Base-by-base conservation (phyloP, 2,113 vertebrate species). In the Chaenogobius annularis region DNA sequence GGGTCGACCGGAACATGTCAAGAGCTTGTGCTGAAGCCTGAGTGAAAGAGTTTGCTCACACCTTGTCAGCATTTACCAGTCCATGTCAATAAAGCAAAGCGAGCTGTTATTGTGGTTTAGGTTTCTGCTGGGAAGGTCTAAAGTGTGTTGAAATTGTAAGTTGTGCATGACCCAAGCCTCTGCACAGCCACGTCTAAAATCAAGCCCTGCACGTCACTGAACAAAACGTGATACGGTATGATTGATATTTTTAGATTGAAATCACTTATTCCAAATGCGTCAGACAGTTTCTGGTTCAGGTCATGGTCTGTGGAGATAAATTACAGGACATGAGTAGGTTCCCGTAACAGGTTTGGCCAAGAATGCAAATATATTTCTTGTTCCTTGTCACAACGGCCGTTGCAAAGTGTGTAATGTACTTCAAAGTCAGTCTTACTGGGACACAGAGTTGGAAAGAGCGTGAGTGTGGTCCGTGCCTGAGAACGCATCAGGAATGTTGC, bases 401-500 rank as follows among this genome's bases (percentile, higher is more conserved):
- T 6, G 19, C 19, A 20, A 20, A 54, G 8, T n/a, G 19, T 54
- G 50, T 20, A 54, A 54, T 54, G 50, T 50, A 6, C 47, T 54
- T 54, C 20, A 26, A 14, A 58, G 20, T 19, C 7, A 20, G 20
- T 73, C 63, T 40, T 47, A 65, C 63, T 65, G 50, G 85, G 64
- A 72, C 59, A n/a, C 44, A 15, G 19, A 72, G 43, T 44, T 78
- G 84, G 73, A 40, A 74, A 59, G 70, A 55, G 54, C 67, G 56
- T 87, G 76, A 78, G 47, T 72, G 73, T 68, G 70, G 66, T 58
- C 80, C 63, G 73, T 69, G 87, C 79, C 77, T 78, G 81, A 89
- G 77, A 80, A 89, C 78, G 75, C 83, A 70, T 40, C 72, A 89
- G 89, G 90, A 92, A 93, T 93, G 80, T 91, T 90, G 92, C 92